A percentile compares a stretch with the other conserved stretches of the same genome.
Conservation (phyloP, 2,113 vertebrate species). For the Tenebrosternarchus preto region DNA sequence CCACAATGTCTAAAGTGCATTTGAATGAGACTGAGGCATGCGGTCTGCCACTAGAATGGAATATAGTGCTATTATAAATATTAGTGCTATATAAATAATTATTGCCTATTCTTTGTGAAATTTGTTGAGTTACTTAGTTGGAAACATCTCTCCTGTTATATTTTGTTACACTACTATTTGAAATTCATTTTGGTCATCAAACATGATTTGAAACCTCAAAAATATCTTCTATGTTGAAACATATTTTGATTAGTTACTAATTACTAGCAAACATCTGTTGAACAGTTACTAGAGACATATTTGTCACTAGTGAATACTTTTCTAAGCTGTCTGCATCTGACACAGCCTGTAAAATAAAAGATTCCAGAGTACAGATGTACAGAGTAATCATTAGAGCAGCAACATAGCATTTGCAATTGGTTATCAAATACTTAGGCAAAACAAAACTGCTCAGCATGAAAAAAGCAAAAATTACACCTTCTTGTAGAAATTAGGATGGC, state of each 20-base stretch:
- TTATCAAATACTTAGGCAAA: too few relatives aligned
- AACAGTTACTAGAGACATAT: not conserved
- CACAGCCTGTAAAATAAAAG: not conserved
- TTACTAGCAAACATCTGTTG: not conserved
- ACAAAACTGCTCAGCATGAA: too few relatives aligned
- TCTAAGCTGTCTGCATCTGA: not conserved
- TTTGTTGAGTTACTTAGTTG: not conserved
- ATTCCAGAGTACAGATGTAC: too few relatives aligned
- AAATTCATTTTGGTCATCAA: too few relatives aligned
- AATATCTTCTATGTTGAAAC: not conserved
- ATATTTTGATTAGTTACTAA: not conserved
- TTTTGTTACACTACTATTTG: not conserved
- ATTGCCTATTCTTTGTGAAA: not conserved
- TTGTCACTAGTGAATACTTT: not conserved
- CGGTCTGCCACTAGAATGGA: slow-evolving; percentile 5
- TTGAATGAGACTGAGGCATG: slow-evolving; percentile 3
- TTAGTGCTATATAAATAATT: too few relatives aligned
- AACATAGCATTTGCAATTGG: not conserved
- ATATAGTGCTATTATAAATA: slow-evolving; percentile 10
- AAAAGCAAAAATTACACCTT: too few relatives aligned
- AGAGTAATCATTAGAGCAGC: not conserved
- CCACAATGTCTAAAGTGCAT: not conserved
- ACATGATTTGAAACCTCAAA: not conserved
- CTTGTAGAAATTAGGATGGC: too few relatives aligned
- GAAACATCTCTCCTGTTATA: too few relatives aligned